phyloP scores from a whole-genome alignment of 2,888 invertebrate species.

The Adelphocoris suturalis region DNA sequence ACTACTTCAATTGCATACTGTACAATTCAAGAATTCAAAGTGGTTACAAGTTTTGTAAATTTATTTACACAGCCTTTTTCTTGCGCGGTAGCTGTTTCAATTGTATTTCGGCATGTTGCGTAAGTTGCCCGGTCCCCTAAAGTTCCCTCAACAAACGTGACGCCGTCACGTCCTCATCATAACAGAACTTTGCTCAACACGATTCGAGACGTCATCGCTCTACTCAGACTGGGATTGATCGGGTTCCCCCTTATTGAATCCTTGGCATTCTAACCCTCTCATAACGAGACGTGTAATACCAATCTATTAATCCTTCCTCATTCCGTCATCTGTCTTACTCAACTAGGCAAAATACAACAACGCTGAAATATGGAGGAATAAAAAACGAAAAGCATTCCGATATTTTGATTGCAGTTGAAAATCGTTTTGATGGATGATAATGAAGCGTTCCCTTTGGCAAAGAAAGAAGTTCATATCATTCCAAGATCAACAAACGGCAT shows the following conservation, averaged over 20 bases:
- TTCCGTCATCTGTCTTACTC: background rate
- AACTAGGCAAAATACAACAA: background rate
- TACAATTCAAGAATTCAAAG: too few relatives aligned
- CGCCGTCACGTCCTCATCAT: background rate
- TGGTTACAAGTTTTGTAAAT: too few relatives aligned
- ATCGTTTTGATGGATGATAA: too few relatives aligned
- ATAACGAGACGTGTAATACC: background rate
- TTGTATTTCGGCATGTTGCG: constrained; percentile 2
- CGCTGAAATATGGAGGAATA: too few relatives aligned
- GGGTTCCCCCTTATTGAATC: constrained; percentile 17
- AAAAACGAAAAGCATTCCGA: too few relatives aligned
- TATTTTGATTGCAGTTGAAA: too few relatives aligned
- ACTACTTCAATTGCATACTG: too few relatives aligned
- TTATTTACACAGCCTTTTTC: too few relatives aligned
- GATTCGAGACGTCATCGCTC: background rate
- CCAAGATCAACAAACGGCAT: too few relatives aligned
- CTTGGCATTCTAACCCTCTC: background rate
- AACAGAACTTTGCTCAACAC: background rate
- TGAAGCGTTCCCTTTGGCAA: too few relatives aligned
- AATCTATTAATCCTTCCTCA: background rate
- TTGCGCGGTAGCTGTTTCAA: background rate
- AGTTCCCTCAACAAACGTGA: background rate
- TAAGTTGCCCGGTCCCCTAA: background rate
- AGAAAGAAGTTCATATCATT: too few relatives aligned
- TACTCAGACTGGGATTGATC: background rate